Conservation (phyloP, 2,113 vertebrate species). For the Cisticola juncidis region DNA sequence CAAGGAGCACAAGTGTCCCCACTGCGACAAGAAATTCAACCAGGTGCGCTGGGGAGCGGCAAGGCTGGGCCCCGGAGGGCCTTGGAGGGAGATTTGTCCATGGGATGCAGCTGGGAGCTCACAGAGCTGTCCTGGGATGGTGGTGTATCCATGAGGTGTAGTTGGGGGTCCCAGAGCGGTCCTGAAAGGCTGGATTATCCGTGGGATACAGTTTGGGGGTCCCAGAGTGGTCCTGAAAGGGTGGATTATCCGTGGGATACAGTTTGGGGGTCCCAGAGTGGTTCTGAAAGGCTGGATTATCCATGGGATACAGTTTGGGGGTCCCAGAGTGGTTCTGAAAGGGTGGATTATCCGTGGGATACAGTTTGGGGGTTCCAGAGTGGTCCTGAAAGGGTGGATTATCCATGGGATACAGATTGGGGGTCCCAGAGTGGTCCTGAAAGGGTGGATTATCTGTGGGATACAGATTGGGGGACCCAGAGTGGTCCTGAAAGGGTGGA, state of each 20-base stretch:
- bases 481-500: background rate
- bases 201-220: rapidly evolving
- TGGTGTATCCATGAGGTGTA: background rate
- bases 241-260: background rate
- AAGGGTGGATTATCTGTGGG: background rate
- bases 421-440: background rate
- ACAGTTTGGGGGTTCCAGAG: no score
- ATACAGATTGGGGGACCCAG: rapidly evolving
- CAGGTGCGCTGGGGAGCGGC: constrained; percentile 75
- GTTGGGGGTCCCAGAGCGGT: background rate
- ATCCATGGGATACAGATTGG: background rate
- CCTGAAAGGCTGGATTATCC: background rate
- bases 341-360: background rate
- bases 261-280: no score
- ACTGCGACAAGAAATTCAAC: constrained; percentile 97
- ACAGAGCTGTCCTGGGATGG: background rate
- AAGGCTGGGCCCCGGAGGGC: rapidly evolving
- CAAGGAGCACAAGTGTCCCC: constrained; percentile 95
- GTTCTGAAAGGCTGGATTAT: background rate
- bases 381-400: background rate
- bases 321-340: background rate
- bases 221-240: background rate
- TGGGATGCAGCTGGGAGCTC: background rate
- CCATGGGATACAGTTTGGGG: background rate
- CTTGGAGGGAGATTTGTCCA: background rate